Evolutionary conservation across 1,140 invertebrate genomes (phyloP), one percentile per base, ranked within the genome.

Genomic region (Procambarus clarkii): DNA sequence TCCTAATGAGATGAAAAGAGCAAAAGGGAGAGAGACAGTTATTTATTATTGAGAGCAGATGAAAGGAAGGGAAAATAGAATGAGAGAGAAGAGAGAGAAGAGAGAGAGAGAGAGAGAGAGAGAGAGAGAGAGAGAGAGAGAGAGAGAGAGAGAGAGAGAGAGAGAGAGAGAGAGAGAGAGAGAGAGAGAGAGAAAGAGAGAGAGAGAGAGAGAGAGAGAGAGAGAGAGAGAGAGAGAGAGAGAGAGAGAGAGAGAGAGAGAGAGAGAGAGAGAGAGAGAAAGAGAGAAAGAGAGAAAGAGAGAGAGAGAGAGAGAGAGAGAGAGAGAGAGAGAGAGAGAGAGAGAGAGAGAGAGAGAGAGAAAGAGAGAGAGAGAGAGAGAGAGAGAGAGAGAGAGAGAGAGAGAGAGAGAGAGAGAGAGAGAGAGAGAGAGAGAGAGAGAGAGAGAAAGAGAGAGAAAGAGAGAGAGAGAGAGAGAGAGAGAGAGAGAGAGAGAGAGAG

Each of bases 301-400:
- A 74, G 71, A 74, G 71, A 74, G 71, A 18, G 71, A 74, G 71
- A 18, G 71, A 74, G 71, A 74, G 71, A 74, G 71, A 74, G 71
- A 74, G 71, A 74, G 71, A 74, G 71, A 74, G 71, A 74, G n/a
- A 74, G 21, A 74, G 34, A 80, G 46, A 48, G 46, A 80, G 46
- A 44, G 21, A 80, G 34, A 44, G 46, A 80, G 46, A 48, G 46
- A 44, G 34, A 48, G 78, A 44, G 46, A 81, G 45, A 76, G 45
- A 77, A n/a, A 11, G 24, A 21, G 45, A 24, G 45, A 45, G 48
- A 81, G 79, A 81, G 48, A 81, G 48, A 21, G 71, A 74, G 71
- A 74, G 71, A 74, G 71, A 74, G 71, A 74, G 71, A 74, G 2
- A 74, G 71, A 74, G 71, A 74, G 71, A 74, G 71, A 74, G 71